Base-by-base conservation (phyloP, 2,888 invertebrate genomes). In the Seira ritae region DNA sequence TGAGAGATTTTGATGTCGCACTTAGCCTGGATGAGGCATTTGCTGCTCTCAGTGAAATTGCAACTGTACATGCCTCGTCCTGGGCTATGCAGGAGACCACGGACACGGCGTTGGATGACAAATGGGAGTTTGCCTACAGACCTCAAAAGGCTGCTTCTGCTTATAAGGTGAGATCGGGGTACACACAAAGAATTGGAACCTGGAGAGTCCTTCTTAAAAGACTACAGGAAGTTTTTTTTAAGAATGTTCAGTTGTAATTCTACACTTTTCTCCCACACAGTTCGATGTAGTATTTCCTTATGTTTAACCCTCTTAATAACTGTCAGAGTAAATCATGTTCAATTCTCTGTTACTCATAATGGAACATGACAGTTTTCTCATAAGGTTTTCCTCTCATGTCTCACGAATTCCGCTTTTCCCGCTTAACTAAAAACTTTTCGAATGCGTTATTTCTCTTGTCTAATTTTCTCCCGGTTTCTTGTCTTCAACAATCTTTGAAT, bases 71-170 rank as follows among this genome's bases (percentile, higher is more conserved):
- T 81, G 84, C 84, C 62, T 62, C 85, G 55, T 85, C 87, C 20
- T 87, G 87, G 87, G 84, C 85, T 15, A 87, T 85, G 85, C 87
- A 87, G 70, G 85, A 87, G 75, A 80, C 78, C 17, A 82, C 84
- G 24, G 85, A 83, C 37, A 37, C 80, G 71, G 85, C 84, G 42
- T 66, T 87, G 50, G 87, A 85, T 85, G 87, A 88, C 68, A 87
- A 86, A 85, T 89, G 89, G 89, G 87, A 87, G 37, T 87, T 88
- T 83, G 84, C 88, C 12, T 89, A 89, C 75, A 77, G 87, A 55
- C 87, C 89, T 46, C 84, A 87, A 22, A 88, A 87, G 73, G 89
- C 89, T 50, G 89, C 89, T 8, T 86, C 87, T 10, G 89, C 89
- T 24, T 89, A 89, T 81, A 87, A 89, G 87, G 88, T 71, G 66